These are phyloP conservation scores for Mohoua ochrocephala DNA, from an alignment of 2,113 vertebrate species.

Conservation along the genomic window DNA sequence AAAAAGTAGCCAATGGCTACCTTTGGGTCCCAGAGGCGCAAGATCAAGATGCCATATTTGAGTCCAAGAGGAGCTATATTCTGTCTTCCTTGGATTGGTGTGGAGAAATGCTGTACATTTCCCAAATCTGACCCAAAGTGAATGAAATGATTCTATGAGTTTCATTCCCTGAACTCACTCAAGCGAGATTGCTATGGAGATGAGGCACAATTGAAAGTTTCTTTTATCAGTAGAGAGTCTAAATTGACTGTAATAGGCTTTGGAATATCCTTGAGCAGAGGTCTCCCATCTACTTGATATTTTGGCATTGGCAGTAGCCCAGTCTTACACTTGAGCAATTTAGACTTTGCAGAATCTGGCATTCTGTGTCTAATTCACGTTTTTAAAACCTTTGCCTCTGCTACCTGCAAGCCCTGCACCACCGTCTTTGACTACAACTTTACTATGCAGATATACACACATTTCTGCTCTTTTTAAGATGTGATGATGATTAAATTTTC, in stretches of 20 bases:
- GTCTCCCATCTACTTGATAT: neutral
- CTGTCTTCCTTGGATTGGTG: neutral
- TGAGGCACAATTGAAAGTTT: neutral
- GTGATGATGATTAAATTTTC: neutral
- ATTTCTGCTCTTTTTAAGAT: neutral
- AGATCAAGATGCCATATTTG: neutral
- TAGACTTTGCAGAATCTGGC: neutral
- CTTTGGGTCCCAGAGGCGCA: neutral
- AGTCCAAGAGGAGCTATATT: neutral
- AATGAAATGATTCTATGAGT: neutral
- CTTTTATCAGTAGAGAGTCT: neutral
- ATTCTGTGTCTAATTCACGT: neutral
- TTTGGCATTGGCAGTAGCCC: neutral
- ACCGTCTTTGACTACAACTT: neutral
- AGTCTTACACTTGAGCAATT: neutral
- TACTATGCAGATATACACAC: neutral
- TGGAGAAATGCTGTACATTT: neutral
- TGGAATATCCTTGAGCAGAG: neutral
- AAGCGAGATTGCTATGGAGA: neutral
- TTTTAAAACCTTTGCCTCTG: neutral
- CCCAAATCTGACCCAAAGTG: neutral
- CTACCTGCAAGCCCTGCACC: neutral
- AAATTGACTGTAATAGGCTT: neutral
- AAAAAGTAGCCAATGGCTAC: accelerated
- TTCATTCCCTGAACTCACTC: neutral